phyloP scores from a whole-genome alignment of 2,797 vertebrate genomes.

The Mormyrus hasselquistii region DNA sequence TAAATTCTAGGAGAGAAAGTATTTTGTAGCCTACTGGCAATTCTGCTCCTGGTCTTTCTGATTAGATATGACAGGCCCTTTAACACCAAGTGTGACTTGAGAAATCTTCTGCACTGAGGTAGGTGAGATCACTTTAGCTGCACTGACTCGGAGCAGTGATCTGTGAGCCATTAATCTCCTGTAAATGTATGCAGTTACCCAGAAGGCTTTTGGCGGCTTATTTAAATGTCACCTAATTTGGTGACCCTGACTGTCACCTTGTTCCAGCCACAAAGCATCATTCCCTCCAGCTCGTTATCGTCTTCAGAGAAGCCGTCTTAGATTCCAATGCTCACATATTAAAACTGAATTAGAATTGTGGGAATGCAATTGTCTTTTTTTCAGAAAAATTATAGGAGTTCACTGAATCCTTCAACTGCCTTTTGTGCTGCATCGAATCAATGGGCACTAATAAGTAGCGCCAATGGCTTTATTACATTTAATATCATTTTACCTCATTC shows the following conservation, averaged over 20 bases:
- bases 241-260: constrained; percentile 53
- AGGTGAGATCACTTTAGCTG: constrained; percentile 37
- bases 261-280: constrained; percentile 55
- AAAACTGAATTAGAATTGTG: constrained; percentile 48
- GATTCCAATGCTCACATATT: constrained; percentile 52
- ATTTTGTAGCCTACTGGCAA: constrained; percentile 40
- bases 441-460: not conserved
- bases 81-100: constrained; percentile 43
- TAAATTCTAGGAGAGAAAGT: constrained; percentile 11
- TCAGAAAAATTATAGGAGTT: not conserved
- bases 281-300: constrained; percentile 56
- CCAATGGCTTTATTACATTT: not conserved
- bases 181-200: constrained; percentile 62
- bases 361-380: constrained; percentile 14
- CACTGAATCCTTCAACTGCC: constrained; percentile 30
- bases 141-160: constrained; percentile 44
- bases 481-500: not conserved
- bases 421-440: constrained; percentile 45
- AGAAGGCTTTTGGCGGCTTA: constrained; percentile 49
- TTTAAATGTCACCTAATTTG: constrained; percentile 58
- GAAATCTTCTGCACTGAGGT: constrained; percentile 39
- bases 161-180: constrained; percentile 49
- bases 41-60: constrained; percentile 40
- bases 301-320: constrained; percentile 54
- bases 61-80: constrained; percentile 49